Evolutionary conservation across 2,888 invertebrate genomes (phyloP).

Genomic region (Lasioglossum zephyrum): DNA sequence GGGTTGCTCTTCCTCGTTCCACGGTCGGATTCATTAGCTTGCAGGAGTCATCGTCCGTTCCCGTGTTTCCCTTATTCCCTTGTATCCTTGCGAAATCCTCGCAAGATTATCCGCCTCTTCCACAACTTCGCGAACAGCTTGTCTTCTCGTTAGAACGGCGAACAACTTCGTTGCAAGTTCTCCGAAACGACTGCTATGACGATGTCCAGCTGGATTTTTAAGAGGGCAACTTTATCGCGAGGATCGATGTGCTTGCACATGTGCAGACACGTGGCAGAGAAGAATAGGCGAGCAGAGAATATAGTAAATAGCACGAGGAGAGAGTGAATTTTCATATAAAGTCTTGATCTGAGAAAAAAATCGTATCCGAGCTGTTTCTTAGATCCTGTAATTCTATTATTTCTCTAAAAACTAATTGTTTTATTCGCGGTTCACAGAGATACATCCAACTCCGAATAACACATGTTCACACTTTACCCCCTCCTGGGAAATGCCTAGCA

Average conservation of each 20-base stretch:
- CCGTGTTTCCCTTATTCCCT: constrained; percentile 44
- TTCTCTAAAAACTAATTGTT: too few species aligned
- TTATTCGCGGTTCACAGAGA: too few species aligned
- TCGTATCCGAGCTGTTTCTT: too few species aligned
- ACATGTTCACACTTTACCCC: too few species aligned
- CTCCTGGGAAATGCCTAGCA: too few species aligned
- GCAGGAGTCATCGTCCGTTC: constrained; percentile 45
- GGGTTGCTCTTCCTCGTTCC: constrained; percentile 42
- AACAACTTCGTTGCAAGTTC: background rate
- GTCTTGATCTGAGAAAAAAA: too few species aligned
- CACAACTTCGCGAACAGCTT: background rate
- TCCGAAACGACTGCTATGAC: background rate
- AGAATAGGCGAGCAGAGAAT: background rate
- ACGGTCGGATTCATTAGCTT: constrained; percentile 68
- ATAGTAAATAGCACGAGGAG: background rate
- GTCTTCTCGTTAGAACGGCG: background rate
- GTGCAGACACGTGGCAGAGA: background rate
- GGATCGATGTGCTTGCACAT: background rate
- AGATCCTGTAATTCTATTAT: too few species aligned
- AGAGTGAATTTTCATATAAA: background rate
- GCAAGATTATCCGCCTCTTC: background rate
- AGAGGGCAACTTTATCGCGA: background rate
- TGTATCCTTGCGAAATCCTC: constrained; percentile 54
- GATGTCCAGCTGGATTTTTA: background rate
- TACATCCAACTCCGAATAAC: too few species aligned